Percentiles rank a stretch among this genome's conserved stretches.
Conservation (phyloP, 2,888 invertebrate species). For the Dorcus hopei region DNA sequence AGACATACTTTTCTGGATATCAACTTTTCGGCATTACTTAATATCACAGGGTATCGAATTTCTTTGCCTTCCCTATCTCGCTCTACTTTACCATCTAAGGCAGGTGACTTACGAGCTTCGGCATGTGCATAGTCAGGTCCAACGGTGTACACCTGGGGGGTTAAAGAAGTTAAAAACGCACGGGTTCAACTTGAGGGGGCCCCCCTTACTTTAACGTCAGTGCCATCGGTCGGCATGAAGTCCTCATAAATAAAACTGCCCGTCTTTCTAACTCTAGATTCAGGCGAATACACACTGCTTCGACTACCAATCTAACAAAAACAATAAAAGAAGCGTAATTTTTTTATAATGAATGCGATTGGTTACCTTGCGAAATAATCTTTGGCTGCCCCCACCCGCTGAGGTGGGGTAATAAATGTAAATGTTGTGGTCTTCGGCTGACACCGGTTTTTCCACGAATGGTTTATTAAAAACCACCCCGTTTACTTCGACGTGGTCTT, state of each 20-base stretch:
- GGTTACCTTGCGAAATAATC: conserved; percentile 91
- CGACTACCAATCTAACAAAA: conserved; percentile 86
- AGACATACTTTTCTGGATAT: conserved; percentile 97
- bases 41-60: conserved; percentile 96
- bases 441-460: conserved; percentile 99
- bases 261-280: conserved; percentile 91
- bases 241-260: conserved; percentile 99
- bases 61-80: conserved; percentile 97
- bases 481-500: conserved; percentile 96
- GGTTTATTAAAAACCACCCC: conserved; percentile 95
- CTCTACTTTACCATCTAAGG: conserved; percentile 97
- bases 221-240: conserved; percentile 99
- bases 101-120: conserved; percentile 97
- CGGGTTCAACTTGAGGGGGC: conserved; percentile 86
- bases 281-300: conserved; percentile 97
- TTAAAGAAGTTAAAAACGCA: conserved; percentile 42
- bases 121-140: conserved; percentile 99
- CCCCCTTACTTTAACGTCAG: conserved; percentile 46
- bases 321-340: conserved; percentile 17
- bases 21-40: conserved; percentile 95
- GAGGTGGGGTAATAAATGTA: conserved; percentile 99
- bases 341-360: not conserved
- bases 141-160: conserved; percentile 88
- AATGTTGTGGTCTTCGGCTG: conserved; percentile 99
- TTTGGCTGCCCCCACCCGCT: conserved; percentile 96